Base-by-base conservation (phyloP, 1,140 invertebrate species). In the Cryptotermes secundus region DNA sequence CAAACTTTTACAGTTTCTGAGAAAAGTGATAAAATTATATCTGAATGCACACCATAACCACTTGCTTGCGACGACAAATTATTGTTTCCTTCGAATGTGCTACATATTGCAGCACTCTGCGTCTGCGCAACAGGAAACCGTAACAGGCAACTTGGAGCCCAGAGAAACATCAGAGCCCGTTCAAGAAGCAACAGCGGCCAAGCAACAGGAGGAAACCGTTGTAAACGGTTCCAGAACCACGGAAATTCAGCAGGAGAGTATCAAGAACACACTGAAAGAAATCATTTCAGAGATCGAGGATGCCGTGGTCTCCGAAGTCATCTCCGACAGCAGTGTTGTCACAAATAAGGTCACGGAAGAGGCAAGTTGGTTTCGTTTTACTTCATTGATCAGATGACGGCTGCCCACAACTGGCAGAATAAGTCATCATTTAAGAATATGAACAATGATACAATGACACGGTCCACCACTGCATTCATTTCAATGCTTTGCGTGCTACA, bases 211-310 rank as follows among this genome's bases (percentile, higher is more conserved):
- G 79, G 83, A 22, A 79, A 12, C 83, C 34, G 36, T 36, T 36
- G 26, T 72, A 7, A 72, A 72, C n/a, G 59, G 59, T 16, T 42
- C 42, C 26, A 31, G 24, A 34, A 36, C 49, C 59, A 87, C 87
- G 12, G 91, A 92, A 87, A 92, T 92, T 45, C 88, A 90, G 85
- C 90, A 93, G 86, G 91, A 91, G 83, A 91, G 89, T 86, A 91
- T 93, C 80, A 93, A 92, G 86, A 91, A 91, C 85, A 90, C 91
- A 26, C 88, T 93, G 45, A 91, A 92, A 84, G 91, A 93, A 86
- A 93, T 93, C 83, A 93, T 93, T 86, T 92, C 91, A 9, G 92
- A 93, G 87, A 91, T 93, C 86, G 92, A 93, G 87, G 89, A 89
- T 45, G 92, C 90, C 86, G 92, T 92, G 24, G 90, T 80, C 31